Evolutionary conservation across 2,888 invertebrate species (phyloP).

Genomic region (Podotricha telesiphe): DNA sequence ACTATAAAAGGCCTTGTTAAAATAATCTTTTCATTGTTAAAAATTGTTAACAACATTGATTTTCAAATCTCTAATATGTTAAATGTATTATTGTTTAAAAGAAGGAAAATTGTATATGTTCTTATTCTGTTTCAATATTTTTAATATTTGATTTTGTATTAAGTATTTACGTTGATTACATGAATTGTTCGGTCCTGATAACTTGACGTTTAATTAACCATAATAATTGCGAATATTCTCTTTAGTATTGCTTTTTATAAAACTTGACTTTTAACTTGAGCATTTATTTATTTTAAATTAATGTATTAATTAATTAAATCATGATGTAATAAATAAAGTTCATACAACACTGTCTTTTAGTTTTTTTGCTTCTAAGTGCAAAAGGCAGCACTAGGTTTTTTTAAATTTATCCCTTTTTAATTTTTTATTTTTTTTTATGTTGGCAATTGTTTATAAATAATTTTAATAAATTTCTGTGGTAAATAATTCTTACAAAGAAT

Average conservation of each 20-base stretch:
- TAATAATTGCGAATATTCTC: conserved; percentile 50
- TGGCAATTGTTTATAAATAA: no score
- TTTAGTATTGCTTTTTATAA: conserved; percentile 61
- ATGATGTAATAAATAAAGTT: conserved; percentile 79
- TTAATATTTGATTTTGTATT: conserved; percentile 2
- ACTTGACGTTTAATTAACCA: conserved; percentile 31
- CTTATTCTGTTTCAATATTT: not conserved
- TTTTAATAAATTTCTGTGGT: no score
- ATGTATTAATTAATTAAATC: conserved; percentile 79
- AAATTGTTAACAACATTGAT: conserved; percentile 29
- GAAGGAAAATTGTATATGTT: not conserved
- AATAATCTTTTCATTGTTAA: conserved; percentile 21
- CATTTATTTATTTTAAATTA: conserved; percentile 81
- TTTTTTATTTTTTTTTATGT: no score
- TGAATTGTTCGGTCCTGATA: conserved; percentile 19
- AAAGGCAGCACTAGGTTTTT: no score
- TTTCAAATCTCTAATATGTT: conserved; percentile 21
- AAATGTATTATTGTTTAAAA: not conserved
- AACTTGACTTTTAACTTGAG: conserved; percentile 63
- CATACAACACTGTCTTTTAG: conserved; percentile 57
- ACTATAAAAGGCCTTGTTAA: conserved; percentile 12
- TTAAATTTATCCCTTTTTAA: no score
- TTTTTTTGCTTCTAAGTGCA: not conserved
- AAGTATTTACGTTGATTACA: conserved; percentile 16
- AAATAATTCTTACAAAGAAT: no score